Conservation (phyloP, 2,113 vertebrate species). For the Empidonax traillii region DNA sequence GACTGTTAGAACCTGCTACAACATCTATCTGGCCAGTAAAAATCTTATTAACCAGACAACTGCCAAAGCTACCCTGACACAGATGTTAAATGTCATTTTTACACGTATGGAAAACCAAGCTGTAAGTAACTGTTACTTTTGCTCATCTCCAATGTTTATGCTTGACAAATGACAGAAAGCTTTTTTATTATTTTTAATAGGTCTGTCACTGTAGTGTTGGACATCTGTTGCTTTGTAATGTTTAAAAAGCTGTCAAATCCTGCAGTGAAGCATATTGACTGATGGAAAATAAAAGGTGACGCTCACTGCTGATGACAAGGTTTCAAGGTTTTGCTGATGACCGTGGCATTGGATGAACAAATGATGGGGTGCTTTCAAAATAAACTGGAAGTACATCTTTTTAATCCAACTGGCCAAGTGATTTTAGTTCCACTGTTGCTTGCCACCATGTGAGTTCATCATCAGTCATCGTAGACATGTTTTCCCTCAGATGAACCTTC, state of each 20-base stretch:
- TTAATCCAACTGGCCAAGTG: background rate
- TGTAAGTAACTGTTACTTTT: slow-evolving; percentile 73
- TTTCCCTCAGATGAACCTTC: background rate
- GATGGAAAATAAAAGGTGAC: background rate
- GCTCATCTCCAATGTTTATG: background rate
- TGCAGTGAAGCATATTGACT: background rate
- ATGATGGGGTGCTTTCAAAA: background rate
- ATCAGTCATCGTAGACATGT: background rate
- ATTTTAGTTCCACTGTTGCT: background rate
- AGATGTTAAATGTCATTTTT: slow-evolving; percentile 99
- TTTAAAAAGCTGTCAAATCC: background rate
- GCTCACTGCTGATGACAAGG: background rate
- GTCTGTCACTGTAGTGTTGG: background rate
- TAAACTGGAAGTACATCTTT: background rate
- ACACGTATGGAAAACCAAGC: slow-evolving; percentile 96
- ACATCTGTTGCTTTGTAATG: background rate
- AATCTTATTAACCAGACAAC: slow-evolving; percentile 99
- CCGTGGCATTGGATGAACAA: background rate
- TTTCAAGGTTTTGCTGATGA: background rate
- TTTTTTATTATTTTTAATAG: background rate
- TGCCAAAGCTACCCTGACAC: slow-evolving; percentile 96
- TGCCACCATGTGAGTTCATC: background rate
- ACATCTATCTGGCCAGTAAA: slow-evolving; percentile 98
- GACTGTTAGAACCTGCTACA: slow-evolving; percentile 96
- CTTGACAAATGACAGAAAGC: background rate